Percentiles rank a stretch among this genome's conserved stretches.
Evolutionary conservation across 2,113 vertebrate species (phyloP).

Genomic region (Ascaphus truei): DNA sequence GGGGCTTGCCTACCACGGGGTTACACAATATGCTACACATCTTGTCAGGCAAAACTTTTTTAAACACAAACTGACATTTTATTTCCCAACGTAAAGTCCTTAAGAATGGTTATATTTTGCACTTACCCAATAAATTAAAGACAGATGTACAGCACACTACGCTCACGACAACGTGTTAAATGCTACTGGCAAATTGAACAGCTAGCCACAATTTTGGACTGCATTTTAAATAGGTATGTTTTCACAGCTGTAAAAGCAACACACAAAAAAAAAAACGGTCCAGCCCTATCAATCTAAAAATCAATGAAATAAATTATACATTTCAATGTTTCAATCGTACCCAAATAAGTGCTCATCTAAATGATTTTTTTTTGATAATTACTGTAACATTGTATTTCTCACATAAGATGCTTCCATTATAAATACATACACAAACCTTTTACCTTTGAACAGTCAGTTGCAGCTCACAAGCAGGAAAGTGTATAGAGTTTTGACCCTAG

Average conservation of each 20-base stretch:
- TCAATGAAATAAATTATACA: constrained; percentile 44
- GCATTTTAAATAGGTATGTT: constrained; percentile 57
- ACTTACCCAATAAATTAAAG: constrained; percentile 52
- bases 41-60: neutral
- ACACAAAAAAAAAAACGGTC: constrained; percentile 50
- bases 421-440: neutral
- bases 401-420: neutral
- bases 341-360: too few species aligned
- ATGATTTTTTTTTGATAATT: neutral
- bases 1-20: too few species aligned
- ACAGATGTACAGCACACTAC: constrained; percentile 59
- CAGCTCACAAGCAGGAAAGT: neutral
- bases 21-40: too few species aligned
- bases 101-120: neutral
- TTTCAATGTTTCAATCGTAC: neutral
- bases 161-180: constrained; percentile 65
- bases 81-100: constrained; percentile 15
- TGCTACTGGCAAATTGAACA: constrained; percentile 52
- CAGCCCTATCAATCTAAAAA: constrained; percentile 61
- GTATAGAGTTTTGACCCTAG: neutral
- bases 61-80: constrained; percentile 1
- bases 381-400: neutral
- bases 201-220: constrained; percentile 60
- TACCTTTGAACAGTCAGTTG: neutral
- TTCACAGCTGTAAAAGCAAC: constrained; percentile 63